Evolutionary conservation across 92 coral and sea anemone species (phyloP).

Genomic region (Phenganax subtilis): DNA sequence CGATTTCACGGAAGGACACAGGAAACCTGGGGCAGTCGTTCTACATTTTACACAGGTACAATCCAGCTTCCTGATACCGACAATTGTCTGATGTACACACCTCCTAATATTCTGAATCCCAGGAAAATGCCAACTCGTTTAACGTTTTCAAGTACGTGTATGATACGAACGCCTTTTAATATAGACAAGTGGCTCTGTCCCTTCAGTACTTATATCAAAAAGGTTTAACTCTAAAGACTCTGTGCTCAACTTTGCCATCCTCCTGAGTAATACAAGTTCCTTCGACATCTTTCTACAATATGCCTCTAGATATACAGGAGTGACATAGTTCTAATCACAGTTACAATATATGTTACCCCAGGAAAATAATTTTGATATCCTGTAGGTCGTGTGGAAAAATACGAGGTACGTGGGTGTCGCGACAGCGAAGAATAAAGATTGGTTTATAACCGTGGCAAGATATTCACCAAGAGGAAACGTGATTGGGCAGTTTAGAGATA

Average conservation of each 20-base stretch:
- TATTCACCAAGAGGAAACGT: constrained; percentile 68
- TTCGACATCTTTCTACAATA: too few species aligned
- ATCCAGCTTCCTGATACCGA: background rate
- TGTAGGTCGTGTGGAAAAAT: constrained; percentile 85
- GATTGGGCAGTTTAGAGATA: constrained; percentile 34
- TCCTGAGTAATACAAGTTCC: too few species aligned
- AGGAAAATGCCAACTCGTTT: too few species aligned
- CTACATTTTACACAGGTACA: constrained; percentile 85
- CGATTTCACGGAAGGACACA: constrained; percentile 55
- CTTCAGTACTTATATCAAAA: too few species aligned
- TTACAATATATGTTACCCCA: background rate
- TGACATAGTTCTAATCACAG: too few species aligned
- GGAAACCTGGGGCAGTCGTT: constrained; percentile 52
- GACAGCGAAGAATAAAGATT: constrained; percentile 64
- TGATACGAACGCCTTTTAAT: too few species aligned
- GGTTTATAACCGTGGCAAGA: constrained; percentile 86
- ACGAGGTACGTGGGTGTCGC: constrained; percentile 82
- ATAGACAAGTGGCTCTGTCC: too few species aligned
- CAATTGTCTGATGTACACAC: background rate
- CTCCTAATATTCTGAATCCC: too few species aligned
- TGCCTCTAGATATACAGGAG: too few species aligned
- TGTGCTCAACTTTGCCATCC: too few species aligned
- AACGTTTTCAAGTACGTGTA: too few species aligned
- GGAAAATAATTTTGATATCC: background rate
- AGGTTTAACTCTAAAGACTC: too few species aligned